Conservation (phyloP, 2,888 invertebrate genomes). For the Mesoligia furuncula region DNA sequence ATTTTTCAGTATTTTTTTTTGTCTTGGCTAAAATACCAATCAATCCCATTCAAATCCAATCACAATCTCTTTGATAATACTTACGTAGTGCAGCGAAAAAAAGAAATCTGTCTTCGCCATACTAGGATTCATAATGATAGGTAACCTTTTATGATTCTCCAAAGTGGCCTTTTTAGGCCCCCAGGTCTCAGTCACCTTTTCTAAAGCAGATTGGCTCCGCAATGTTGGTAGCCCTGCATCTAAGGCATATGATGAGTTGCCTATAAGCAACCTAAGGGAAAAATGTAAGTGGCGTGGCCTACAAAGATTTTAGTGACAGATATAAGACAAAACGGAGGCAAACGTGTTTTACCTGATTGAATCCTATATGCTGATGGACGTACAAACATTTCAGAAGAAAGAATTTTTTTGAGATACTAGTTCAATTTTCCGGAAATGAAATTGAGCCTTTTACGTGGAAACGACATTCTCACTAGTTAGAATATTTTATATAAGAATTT, state of each 20-base stretch:
- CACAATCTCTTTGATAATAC: too few relatives aligned
- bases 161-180: too few relatives aligned
- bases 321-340: constrained; percentile 49
- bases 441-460: background rate
- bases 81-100: too few relatives aligned
- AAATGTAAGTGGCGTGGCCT: constrained; percentile 47
- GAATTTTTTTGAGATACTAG: background rate
- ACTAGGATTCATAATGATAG: too few relatives aligned
- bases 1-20: too few relatives aligned
- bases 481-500: background rate
- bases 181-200: background rate
- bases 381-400: background rate
- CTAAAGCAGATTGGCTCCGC: background rate
- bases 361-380: constrained; percentile 13
- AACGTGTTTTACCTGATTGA: constrained; percentile 58
- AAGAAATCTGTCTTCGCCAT: too few relatives aligned
- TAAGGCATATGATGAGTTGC: constrained; percentile 46
- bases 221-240: constrained; percentile 52
- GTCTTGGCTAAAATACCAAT: too few relatives aligned
- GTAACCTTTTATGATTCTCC: too few relatives aligned
- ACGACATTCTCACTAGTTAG: background rate
- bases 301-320: constrained; percentile 55
- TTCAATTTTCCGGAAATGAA: background rate
- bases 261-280: constrained; percentile 55
- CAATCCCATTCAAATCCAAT: too few relatives aligned